A percentile compares a stretch with the other conserved stretches of the same genome.
Evolutionary conservation across 2,888 invertebrate species (phyloP).

Genomic region (Nomada ferruginata): DNA sequence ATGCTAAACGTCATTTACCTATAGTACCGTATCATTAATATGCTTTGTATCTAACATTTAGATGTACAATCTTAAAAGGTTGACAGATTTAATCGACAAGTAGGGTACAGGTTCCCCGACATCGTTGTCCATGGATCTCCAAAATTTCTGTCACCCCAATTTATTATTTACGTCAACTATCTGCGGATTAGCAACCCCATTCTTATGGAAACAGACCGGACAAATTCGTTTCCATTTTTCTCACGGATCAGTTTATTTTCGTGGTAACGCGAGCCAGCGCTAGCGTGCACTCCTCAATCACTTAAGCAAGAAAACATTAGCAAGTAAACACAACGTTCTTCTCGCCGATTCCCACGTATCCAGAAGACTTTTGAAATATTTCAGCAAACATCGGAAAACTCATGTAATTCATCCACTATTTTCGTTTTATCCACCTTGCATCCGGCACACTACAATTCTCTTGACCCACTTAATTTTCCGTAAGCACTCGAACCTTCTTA

Average conservation of each 20-base stretch:
- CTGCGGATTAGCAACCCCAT: constrained; percentile 55
- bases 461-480: neutral
- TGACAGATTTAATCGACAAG: too few species aligned
- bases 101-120: too few species aligned
- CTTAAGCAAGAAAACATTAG: neutral
- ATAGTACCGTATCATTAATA: too few species aligned
- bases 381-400: neutral
- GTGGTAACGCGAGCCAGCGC: neutral
- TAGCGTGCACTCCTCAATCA: neutral
- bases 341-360: neutral
- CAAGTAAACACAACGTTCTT: neutral
- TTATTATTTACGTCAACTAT: constrained; percentile 34
- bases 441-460: neutral
- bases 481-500: neutral
- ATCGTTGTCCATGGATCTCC: too few species aligned
- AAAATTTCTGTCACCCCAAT: neutral
- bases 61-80: too few species aligned
- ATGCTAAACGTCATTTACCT: neutral
- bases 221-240: constrained; percentile 44
- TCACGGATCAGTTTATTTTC: neutral
- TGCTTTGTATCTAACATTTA: too few species aligned
- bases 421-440: neutral
- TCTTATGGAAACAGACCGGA: constrained; percentile 9
- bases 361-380: neutral
- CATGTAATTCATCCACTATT: neutral